Conservation (phyloP, 2,113 vertebrate genomes). For the Seriola quinqueradiata region DNA sequence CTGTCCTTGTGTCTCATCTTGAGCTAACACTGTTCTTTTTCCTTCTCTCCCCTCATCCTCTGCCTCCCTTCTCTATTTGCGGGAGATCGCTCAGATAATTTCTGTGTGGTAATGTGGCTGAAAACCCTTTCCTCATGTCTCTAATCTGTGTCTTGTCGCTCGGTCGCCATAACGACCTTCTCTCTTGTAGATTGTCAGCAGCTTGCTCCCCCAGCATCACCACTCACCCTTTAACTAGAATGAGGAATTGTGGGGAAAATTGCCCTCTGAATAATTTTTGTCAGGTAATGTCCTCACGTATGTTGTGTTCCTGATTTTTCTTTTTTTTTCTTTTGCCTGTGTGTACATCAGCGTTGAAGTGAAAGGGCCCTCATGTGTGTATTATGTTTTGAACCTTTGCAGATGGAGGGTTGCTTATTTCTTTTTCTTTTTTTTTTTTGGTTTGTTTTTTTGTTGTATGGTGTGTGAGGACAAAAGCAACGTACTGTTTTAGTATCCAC, state of each 20-base stretch:
- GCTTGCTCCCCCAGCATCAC: slow-evolving; percentile 73
- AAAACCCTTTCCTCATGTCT: slow-evolving; percentile 62
- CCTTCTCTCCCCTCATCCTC: slow-evolving; percentile 10
- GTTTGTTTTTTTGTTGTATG: slow-evolving; percentile 14
- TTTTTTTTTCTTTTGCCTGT: slow-evolving; percentile 30
- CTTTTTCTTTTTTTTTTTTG: slow-evolving; percentile 7
- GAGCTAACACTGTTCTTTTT: slow-evolving; percentile 38
- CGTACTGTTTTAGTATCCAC: slow-evolving; percentile 69
- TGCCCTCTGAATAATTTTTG: slow-evolving; percentile 56
- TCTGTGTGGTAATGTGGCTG: slow-evolving; percentile 38
- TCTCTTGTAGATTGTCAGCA: slow-evolving; percentile 78
- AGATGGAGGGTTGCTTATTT: slow-evolving; percentile 58
- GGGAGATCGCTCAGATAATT: slow-evolving; percentile 36
- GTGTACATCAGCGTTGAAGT: slow-evolving; percentile 53
- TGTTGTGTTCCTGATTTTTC: slow-evolving; percentile 1
- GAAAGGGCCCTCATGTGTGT: slow-evolving; percentile 58
- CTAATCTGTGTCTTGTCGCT: slow-evolving; percentile 61
- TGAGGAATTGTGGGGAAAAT: slow-evolving; percentile 65
- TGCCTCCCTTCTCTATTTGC: slow-evolving; percentile 45
- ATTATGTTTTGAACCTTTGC: slow-evolving; percentile 50
- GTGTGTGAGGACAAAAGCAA: slow-evolving; percentile 64
- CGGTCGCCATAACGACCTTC: slow-evolving; percentile 50
- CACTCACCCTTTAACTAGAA: slow-evolving; percentile 80
- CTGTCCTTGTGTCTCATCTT: slow-evolving; percentile 76
- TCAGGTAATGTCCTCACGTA: slow-evolving; percentile 75